phyloP scores from a whole-genome alignment of 2,888 invertebrate species.

The Anorthoa munda region DNA sequence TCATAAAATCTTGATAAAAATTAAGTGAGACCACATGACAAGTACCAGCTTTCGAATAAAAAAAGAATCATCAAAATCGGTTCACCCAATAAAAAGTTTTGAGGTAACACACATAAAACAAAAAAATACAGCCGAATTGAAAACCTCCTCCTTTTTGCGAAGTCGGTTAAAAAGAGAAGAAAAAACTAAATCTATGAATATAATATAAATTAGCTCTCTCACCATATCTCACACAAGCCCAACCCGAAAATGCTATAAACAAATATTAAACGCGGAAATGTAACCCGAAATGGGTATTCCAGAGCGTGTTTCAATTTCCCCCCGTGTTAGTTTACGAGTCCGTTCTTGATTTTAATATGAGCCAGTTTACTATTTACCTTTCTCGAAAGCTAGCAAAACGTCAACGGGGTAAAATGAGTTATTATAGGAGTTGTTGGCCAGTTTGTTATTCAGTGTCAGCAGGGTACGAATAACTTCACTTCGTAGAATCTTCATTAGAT shows the following conservation, averaged over 20 bases:
- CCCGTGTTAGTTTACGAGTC: conserved; percentile 21
- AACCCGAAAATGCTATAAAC: conserved; percentile 15
- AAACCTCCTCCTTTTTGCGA: too few species aligned
- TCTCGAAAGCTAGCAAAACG: conserved; percentile 15
- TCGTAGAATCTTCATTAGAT: conserved; percentile 27
- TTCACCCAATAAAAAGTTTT: too few species aligned
- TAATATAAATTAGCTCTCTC: too few species aligned
- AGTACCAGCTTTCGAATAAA: too few species aligned
- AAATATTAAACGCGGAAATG: conserved; percentile 28
- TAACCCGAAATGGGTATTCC: conserved; percentile 22
- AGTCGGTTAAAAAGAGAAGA: too few species aligned
- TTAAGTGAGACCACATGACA: too few species aligned
- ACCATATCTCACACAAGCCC: neutral
- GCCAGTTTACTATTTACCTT: conserved; percentile 47
- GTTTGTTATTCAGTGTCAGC: conserved; percentile 15
- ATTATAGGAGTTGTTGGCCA: conserved; percentile 11
- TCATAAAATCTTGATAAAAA: too few species aligned
- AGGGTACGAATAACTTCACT: conserved; percentile 1
- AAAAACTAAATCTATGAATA: too few species aligned
- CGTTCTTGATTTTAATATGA: conserved; percentile 53
- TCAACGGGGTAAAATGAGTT: conserved; percentile 42
- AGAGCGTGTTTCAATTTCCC: conserved; percentile 43
- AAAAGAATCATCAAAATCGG: too few species aligned
- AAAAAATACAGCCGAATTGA: too few species aligned
- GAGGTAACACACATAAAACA: too few species aligned